A percentile compares a stretch with the other conserved stretches of the same genome.
Conservation (phyloP, 2,888 invertebrate species). For the Mythimna ferrago region DNA sequence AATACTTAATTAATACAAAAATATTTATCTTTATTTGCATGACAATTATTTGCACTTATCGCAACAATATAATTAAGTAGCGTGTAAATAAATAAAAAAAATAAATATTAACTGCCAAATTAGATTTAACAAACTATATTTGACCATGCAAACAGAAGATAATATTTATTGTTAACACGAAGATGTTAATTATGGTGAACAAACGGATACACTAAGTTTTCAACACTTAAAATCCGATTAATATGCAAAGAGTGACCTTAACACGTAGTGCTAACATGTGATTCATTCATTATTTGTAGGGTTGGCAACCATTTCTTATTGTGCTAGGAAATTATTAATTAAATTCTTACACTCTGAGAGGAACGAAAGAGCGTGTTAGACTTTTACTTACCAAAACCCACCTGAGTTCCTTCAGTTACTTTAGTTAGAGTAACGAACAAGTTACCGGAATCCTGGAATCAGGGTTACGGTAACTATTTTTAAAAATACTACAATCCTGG, state of each 20-base stretch:
- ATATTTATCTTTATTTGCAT: background rate
- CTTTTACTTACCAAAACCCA: too few relatives aligned
- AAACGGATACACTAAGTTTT: conserved; percentile 22
- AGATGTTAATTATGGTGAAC: conserved; percentile 2
- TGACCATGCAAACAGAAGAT: conserved; percentile 2
- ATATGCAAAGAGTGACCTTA: conserved; percentile 36
- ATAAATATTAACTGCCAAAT: background rate
- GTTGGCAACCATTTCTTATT: conserved; percentile 13
- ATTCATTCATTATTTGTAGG: conserved; percentile 43
- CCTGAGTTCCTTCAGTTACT: too few relatives aligned
- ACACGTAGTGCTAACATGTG: conserved; percentile 21
- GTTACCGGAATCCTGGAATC: too few relatives aligned
- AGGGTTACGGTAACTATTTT: too few relatives aligned
- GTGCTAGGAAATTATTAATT: too few relatives aligned
- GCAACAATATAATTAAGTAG: background rate
- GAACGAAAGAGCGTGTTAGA: background rate
- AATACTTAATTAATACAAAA: too few relatives aligned
- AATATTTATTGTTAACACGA: background rate
- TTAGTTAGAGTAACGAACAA: too few relatives aligned
- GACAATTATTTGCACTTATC: background rate
- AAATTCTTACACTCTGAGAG: background rate
- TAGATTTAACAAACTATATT: background rate
- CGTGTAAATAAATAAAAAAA: background rate
- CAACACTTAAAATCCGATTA: conserved; percentile 34
- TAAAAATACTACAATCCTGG: too few relatives aligned